Base-by-base conservation (phyloP, 2,113 vertebrate species). In the Ceuthmochares aereus region DNA sequence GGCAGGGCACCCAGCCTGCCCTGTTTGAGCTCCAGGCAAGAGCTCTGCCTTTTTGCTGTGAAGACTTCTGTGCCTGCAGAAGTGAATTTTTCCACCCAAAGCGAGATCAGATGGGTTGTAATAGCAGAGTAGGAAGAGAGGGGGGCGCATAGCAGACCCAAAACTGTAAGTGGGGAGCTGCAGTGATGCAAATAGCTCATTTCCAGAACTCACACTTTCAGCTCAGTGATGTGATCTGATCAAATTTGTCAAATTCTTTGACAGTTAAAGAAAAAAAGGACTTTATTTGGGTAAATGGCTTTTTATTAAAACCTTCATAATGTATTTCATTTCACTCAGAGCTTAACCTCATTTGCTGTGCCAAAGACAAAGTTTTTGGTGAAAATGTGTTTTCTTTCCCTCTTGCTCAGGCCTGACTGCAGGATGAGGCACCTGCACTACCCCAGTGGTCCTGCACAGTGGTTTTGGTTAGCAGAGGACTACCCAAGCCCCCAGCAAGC, bases 61-160 rank as follows among this genome's bases (percentile, higher is more conserved):
- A 92, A 86, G 51, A 54, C 63, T 80, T 87, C 62, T 89, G 40
- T 89, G 87, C 42, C 60, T 87, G 56, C 77, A 84, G 52, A 72
- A 81, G 56, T 37, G 66, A 5, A 0, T 79, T 93, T 92, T 93
- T 90, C 95, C 67, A 76, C 62, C 37, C 70, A 25, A 59, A 92
- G 88, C 23, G 26, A 90, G 91, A 96, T 96, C 94, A 96, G 75
- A 93, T 96, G 93, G 91, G 91, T 63, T 95, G 91, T 90, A 93
- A 92, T 55, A 93, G 89, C 12, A 5, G 91, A 92, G 85, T 85
- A 90, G 94, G 94, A 82, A 93, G 89, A 67, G 78, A 90, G 84
- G 78, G 70, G 94, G 75, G 85, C 6, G 67, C 45, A 0, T 75
- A 87, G 78, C 91, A 79, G 95, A 69, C 89, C 91, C 93, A 29